Percentiles rank a stretch among this genome's conserved stretches.
These are phyloP conservation scores for Clunio marinus DNA, from an alignment of 2,888 invertebrate species.

Conservation along the genomic window DNA sequence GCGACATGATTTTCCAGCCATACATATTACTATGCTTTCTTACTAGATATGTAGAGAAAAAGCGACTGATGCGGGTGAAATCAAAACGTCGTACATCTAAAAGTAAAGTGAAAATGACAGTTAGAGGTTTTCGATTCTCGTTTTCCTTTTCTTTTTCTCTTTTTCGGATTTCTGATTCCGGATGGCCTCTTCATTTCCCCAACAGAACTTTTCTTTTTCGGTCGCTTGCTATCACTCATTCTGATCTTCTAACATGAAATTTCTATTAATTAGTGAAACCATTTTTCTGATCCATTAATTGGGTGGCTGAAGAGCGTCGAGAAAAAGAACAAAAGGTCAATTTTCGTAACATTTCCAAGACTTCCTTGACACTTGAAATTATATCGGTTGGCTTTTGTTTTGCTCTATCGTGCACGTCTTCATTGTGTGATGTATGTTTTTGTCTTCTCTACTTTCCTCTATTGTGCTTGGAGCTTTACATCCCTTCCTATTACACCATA, in stretches of 20 bases:
- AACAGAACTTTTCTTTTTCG: too few relatives aligned
- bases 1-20: neutral
- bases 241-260: constrained; percentile 36
- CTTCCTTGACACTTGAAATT: constrained; percentile 22
- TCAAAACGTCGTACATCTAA: constrained; percentile 18
- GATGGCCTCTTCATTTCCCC: too few relatives aligned
- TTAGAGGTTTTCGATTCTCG: constrained; percentile 27
- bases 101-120: constrained; percentile 31
- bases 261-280: constrained; percentile 36
- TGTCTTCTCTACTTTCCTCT: neutral
- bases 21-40: neutral
- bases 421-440: neutral
- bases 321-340: constrained; percentile 35
- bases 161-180: neutral
- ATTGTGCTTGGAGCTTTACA: neutral
- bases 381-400: constrained; percentile 9
- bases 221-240: constrained; percentile 32
- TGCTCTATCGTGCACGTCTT: neutral
- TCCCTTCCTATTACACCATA: too few relatives aligned
- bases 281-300: constrained; percentile 39
- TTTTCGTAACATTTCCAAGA: constrained; percentile 26
- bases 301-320: constrained; percentile 4
- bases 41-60: neutral
- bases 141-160: neutral
- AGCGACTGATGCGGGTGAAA: neutral